Conservation (phyloP, 2,113 vertebrate species). For the Megaceryle maxima region DNA sequence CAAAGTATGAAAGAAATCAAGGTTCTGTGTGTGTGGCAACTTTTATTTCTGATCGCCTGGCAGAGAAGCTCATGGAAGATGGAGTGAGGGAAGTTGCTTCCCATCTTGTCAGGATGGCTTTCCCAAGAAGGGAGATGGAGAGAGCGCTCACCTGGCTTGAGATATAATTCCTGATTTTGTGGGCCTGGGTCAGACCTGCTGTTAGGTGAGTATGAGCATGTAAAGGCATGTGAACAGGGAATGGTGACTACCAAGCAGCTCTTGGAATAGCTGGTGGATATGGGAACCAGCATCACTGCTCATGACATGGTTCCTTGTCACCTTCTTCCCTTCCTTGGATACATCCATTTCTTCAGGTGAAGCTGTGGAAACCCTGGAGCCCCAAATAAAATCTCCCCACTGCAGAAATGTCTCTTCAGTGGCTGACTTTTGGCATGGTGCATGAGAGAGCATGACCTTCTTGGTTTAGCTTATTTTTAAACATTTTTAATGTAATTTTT, state of each 20-base stretch:
- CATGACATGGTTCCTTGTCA: neutral
- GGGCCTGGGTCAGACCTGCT: neutral
- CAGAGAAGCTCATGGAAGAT: neutral
- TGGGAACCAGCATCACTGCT: neutral
- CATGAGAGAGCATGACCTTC: neutral
- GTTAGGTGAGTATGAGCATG: neutral
- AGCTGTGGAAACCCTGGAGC: neutral
- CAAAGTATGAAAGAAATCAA: conserved; percentile 54
- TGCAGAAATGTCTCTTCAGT: neutral
- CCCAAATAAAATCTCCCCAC: neutral
- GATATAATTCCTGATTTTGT: neutral
- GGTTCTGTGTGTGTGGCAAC: neutral
- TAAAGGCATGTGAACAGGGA: accelerated
- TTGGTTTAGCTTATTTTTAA: conserved; percentile 51
- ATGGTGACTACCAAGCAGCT: accelerated
- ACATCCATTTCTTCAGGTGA: neutral
- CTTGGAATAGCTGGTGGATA: neutral
- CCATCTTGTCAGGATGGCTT: neutral
- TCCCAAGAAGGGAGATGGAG: neutral
- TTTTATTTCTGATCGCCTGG: neutral
- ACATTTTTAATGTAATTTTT: neutral
- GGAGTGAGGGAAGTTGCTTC: neutral
- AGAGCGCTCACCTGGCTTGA: neutral
- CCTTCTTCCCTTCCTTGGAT: neutral
- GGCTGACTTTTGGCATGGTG: neutral